Percentiles rank a stretch among this genome's conserved stretches.
Evolutionary conservation across 2,113 vertebrate genomes (phyloP).

Genomic region (Cavia porcellus): DNA sequence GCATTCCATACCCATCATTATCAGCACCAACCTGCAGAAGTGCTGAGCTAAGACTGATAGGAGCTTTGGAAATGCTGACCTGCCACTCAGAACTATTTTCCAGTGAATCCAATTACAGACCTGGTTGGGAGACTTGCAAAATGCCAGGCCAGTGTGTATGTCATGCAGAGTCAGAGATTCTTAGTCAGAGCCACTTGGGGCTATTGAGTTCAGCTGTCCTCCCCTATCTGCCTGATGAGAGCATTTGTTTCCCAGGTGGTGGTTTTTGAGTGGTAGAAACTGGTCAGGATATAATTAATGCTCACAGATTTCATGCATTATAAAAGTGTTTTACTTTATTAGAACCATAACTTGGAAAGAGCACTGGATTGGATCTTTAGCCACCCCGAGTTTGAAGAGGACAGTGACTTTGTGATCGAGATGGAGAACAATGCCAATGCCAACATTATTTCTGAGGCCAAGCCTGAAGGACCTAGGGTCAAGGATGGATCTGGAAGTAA

Average conservation of each 20-base stretch:
- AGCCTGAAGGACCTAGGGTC: constrained; percentile 92
- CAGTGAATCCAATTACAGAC: constrained; percentile 1
- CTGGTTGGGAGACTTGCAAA: constrained; percentile 4
- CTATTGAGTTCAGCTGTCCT: background rate
- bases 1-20: background rate
- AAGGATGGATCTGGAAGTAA: constrained; percentile 98
- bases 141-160: background rate
- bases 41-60: background rate
- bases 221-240: background rate
- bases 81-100: constrained; percentile 34
- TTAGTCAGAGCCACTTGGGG: constrained; percentile 45
- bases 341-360: constrained; percentile 97
- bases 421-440: constrained; percentile 93
- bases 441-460: constrained; percentile 92
- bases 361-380: constrained; percentile 99
- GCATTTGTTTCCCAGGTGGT: no score
- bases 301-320: background rate
- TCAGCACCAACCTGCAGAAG: background rate
- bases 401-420: constrained; percentile 89
- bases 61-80: background rate
- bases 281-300: background rate
- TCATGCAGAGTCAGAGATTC: background rate
- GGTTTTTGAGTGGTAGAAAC: background rate
- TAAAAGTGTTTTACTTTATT: constrained; percentile 74
- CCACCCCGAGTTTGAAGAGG: constrained; percentile 94